A percentile compares a stretch with the other conserved stretches of the same genome.
Conservation (phyloP, 2,888 invertebrate genomes). For the Dorcus hopei region DNA sequence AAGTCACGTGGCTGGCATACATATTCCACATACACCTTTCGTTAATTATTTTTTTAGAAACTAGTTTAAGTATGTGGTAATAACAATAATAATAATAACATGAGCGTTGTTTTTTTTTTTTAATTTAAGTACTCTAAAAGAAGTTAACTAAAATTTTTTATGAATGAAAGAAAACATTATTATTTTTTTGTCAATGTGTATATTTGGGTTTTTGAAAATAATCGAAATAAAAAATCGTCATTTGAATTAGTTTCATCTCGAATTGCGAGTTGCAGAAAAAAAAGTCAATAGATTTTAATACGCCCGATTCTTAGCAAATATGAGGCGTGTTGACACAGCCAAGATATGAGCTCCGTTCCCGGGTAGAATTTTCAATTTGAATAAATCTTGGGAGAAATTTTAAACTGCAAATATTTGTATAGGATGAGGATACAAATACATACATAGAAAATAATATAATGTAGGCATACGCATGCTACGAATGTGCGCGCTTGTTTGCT, state of each 20-base stretch:
- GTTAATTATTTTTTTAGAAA: too few relatives aligned
- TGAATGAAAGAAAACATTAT: not conserved
- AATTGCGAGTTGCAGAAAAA: not conserved
- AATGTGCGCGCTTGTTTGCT: conserved; percentile 2
- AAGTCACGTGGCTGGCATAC: too few relatives aligned
- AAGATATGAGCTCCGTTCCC: conserved; percentile 15
- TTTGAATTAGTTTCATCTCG: too few relatives aligned
- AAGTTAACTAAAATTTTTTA: too few relatives aligned
- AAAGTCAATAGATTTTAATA: conserved; percentile 21
- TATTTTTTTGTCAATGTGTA: not conserved
- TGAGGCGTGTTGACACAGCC: conserved; percentile 18
- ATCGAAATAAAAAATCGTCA: too few relatives aligned
- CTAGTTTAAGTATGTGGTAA: too few relatives aligned
- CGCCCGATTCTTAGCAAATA: conserved; percentile 17
- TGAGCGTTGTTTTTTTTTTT: too few relatives aligned
- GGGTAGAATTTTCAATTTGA: conserved; percentile 21
- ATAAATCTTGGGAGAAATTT: conserved; percentile 10
- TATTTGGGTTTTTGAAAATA: not conserved
- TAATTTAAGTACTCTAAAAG: too few relatives aligned
- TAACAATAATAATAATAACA: too few relatives aligned
- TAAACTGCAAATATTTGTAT: conserved; percentile 11
- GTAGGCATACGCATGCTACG: not conserved
- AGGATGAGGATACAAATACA: conserved; percentile 10
- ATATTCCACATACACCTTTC: too few relatives aligned
- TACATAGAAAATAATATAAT: conserved; percentile 12